These are phyloP conservation scores for Xenopus laevis DNA, from an alignment of 2,113 vertebrate genomes.

Conservation along the genomic window DNA sequence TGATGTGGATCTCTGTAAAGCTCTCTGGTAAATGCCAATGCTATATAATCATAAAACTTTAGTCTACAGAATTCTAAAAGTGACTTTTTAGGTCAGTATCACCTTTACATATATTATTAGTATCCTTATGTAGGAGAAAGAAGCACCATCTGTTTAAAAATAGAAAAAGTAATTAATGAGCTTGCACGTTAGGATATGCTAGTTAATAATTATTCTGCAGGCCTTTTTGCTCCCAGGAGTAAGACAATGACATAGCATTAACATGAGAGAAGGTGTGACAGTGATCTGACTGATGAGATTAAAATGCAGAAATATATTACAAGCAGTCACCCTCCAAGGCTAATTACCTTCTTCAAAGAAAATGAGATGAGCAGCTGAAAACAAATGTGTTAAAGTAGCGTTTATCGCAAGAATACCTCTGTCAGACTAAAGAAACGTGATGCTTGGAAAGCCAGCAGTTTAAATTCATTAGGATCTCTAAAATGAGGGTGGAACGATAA, in stretches of 20 bases:
- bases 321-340: conserved; percentile 7
- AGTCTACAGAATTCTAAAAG: too few relatives aligned
- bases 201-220: conserved; percentile 1
- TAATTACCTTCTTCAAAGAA: conserved; percentile 16
- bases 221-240: neutral
- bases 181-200: neutral
- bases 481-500: too few relatives aligned
- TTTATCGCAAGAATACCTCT: neutral
- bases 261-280: conserved; percentile 6
- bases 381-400: neutral
- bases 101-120: too few relatives aligned
- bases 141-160: neutral
- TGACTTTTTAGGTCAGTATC: too few relatives aligned
- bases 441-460: too few relatives aligned
- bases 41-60: too few relatives aligned
- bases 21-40: too few relatives aligned
- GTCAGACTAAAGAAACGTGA: neutral
- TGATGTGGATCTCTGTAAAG: too few relatives aligned
- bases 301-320: conserved; percentile 7
- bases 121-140: too few relatives aligned
- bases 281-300: conserved; percentile 13
- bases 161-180: conserved; percentile 1
- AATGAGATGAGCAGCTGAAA: conserved; percentile 9
- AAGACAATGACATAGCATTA: conserved; percentile 6
- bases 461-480: too few relatives aligned